Percentiles rank a stretch among this genome's conserved stretches.
These are phyloP conservation scores for Harpegnathos saltator DNA, from an alignment of 1,140 invertebrate species.

Conservation along the genomic window DNA sequence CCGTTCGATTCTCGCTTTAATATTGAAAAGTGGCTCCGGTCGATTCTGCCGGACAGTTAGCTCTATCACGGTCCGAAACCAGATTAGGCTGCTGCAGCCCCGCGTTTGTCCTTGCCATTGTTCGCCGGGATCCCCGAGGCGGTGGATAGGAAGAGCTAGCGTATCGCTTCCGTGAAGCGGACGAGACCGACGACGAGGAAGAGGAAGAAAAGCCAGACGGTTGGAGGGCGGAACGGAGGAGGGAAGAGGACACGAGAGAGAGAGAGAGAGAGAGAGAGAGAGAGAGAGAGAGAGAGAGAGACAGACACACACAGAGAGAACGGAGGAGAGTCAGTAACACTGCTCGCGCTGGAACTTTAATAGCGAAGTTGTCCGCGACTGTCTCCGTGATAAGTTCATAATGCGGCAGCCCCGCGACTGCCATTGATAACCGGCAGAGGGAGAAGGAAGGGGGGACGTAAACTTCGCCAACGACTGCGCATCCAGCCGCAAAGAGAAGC, in stretches of 20 bases:
- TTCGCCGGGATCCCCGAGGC: slow-evolving; percentile 27
- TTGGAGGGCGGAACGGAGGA: too few relatives aligned
- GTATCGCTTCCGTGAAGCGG: slow-evolving; percentile 20
- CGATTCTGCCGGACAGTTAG: slow-evolving; percentile 15
- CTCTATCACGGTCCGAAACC: slow-evolving; percentile 16
- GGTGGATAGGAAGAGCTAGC: slow-evolving; percentile 4
- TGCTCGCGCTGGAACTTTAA: slow-evolving; percentile 59
- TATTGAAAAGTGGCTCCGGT: slow-evolving; percentile 13
- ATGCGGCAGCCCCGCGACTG: slow-evolving; percentile 57
- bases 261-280: background rate
- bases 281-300: background rate
- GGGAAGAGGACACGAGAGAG: background rate
- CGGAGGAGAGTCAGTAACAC: slow-evolving; percentile 22
- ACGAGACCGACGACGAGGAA: slow-evolving; percentile 8
- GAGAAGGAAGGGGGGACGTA: too few relatives aligned
- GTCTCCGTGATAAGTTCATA: slow-evolving; percentile 68
- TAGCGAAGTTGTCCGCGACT: slow-evolving; percentile 65
- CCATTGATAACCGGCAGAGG: slow-evolving; percentile 68
- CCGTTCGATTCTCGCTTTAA: background rate
- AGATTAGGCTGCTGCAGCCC: slow-evolving; percentile 41
- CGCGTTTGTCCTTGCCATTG: slow-evolving; percentile 38
- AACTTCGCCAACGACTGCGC: slow-evolving; percentile 64
- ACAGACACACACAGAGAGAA: background rate
- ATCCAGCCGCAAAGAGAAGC: slow-evolving; percentile 44
- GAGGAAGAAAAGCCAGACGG: background rate